phyloP scores from a whole-genome alignment of 2,888 invertebrate genomes.

The Dione vanillae region DNA sequence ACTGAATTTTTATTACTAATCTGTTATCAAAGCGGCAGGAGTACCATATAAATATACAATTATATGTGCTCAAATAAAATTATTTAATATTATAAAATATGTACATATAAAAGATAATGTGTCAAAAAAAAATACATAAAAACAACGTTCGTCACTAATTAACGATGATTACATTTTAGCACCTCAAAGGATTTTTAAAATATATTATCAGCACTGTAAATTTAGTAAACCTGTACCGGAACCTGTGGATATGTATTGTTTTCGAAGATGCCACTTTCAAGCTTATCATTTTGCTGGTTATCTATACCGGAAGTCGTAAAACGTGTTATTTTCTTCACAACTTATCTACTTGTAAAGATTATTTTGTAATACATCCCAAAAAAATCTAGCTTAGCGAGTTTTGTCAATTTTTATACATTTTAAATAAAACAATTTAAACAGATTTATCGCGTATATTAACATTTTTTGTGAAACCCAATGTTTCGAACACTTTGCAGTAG shows the following conservation, averaged over 20 bases:
- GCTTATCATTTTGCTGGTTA: constrained; percentile 30
- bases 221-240: constrained; percentile 11
- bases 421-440: too few species aligned
- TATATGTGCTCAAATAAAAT: too few species aligned
- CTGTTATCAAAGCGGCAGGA: too few species aligned
- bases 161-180: neutral
- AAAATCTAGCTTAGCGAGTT: neutral
- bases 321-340: constrained; percentile 57
- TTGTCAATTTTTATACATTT: too few species aligned
- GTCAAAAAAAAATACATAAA: neutral
- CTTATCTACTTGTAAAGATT: constrained; percentile 48
- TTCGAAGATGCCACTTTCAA: neutral
- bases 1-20: too few species aligned
- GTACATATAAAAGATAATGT: neutral
- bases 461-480: too few species aligned
- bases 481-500: too few species aligned
- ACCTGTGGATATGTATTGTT: constrained; percentile 19
- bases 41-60: too few species aligned
- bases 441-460: too few species aligned
- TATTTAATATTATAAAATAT: neutral
- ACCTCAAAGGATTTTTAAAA: neutral
- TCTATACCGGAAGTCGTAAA: constrained; percentile 49
- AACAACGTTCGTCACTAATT: neutral
- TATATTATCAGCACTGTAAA: neutral
- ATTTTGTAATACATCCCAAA: neutral